Percentiles rank a stretch among this genome's conserved stretches.
These are phyloP conservation scores for Hafferia zeledoni DNA, from an alignment of 2,797 vertebrate species.

Conservation along the genomic window DNA sequence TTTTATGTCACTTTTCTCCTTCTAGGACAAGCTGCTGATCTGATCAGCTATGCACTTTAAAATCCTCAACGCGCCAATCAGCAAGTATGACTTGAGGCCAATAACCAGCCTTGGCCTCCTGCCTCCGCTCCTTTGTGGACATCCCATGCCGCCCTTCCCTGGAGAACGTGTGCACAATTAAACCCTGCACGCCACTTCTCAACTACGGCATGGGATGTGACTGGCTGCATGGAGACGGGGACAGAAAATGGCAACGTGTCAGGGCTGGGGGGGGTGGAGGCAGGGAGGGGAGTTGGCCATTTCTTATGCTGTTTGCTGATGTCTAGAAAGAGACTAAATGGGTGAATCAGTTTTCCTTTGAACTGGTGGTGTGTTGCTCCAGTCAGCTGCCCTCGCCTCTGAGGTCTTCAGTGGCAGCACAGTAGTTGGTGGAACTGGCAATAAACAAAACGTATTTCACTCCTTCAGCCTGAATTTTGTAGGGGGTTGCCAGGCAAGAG, in stretches of 20 bases:
- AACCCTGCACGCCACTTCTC: neutral
- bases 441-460: neutral
- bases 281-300: neutral
- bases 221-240: neutral
- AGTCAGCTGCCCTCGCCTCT: neutral
- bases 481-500: neutral
- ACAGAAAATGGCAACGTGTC: constrained; percentile 35
- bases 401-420: neutral
- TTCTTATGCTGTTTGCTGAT: neutral
- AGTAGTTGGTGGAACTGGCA: neutral
- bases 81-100: constrained; percentile 15
- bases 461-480: neutral
- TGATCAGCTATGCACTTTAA: constrained; percentile 29
- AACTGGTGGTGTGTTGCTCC: neutral
- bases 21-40: constrained; percentile 56
- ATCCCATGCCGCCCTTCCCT: neutral
- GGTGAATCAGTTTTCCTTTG: neutral
- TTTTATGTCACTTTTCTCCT: constrained; percentile 64
- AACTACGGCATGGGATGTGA: neutral
- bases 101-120: constrained; percentile 36
- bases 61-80: neutral
- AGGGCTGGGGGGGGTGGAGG: neutral
- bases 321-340: neutral
- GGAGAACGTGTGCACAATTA: neutral
- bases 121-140: constrained; percentile 28